Conservation (phyloP, 2,888 invertebrate species). For the Lycocerus yunnanus region DNA sequence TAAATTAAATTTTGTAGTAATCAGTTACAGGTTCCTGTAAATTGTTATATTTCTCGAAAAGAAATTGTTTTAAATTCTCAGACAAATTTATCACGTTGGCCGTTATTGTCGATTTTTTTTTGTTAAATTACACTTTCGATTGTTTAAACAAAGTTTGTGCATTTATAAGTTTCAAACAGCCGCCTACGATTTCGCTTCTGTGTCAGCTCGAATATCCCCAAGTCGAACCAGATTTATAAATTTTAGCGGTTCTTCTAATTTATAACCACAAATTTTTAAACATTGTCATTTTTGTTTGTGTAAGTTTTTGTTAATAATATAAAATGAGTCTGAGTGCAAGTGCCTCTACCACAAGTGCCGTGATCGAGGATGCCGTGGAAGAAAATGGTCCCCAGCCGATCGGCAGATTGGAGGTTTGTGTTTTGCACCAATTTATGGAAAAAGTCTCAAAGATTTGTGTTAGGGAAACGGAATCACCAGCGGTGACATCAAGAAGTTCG, state of each 20-base stretch:
- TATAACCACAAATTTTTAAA: not conserved
- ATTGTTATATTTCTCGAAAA: too few species aligned
- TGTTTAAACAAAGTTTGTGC: not conserved
- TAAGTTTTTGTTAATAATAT: not conserved
- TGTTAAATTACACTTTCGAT: not conserved
- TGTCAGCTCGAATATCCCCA: not conserved
- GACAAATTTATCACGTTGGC: not conserved
- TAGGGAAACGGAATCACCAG: slow-evolving; percentile 91
- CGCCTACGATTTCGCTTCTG: not conserved
- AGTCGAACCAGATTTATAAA: not conserved
- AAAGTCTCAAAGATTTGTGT: slow-evolving; percentile 33
- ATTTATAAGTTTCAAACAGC: not conserved
- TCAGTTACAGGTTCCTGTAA: too few species aligned
- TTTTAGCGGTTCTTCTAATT: not conserved
- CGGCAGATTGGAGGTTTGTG: slow-evolving; percentile 70
- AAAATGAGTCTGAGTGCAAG: slow-evolving; percentile 52
- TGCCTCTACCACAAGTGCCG: slow-evolving; percentile 60
- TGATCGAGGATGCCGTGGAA: slow-evolving; percentile 61
- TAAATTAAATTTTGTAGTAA: not conserved
- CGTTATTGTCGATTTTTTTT: too few species aligned
- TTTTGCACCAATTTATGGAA: not conserved
- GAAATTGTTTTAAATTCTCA: too few species aligned
- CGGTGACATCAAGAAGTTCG: slow-evolving; percentile 89
- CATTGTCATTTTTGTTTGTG: not conserved
- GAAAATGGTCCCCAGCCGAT: slow-evolving; percentile 75